phyloP scores from a whole-genome alignment of 2,888 invertebrate species.

The Branchellion lobata region DNA sequence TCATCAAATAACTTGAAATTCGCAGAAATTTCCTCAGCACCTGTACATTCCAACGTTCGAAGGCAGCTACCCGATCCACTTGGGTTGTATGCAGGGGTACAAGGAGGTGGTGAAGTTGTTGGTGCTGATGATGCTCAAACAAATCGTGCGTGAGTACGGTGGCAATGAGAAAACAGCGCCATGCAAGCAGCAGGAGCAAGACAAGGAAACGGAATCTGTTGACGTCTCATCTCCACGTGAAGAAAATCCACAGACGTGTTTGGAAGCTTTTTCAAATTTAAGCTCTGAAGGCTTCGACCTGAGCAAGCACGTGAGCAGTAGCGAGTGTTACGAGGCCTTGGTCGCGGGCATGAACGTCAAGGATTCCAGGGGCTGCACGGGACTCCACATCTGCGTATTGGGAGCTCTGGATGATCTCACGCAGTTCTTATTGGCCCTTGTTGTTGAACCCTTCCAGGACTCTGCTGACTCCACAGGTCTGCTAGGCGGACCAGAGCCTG shows the following conservation, averaged over 20 bases:
- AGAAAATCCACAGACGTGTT: too few relatives aligned
- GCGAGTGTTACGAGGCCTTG: constrained; percentile 11
- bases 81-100: constrained; percentile 86
- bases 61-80: constrained; percentile 87
- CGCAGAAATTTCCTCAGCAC: constrained; percentile 77
- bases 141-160: constrained; percentile 65
- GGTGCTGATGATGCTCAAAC: constrained; percentile 62
- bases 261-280: neutral
- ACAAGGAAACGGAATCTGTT: neutral
- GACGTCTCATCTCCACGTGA: neutral
- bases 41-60: constrained; percentile 84
- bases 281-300: neutral
- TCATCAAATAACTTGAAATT: too few relatives aligned
- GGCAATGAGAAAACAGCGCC: too few relatives aligned
- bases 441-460: neutral
- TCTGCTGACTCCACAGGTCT: neutral
- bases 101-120: constrained; percentile 75
- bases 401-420: constrained; percentile 31
- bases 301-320: neutral
- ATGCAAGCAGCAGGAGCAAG: constrained; percentile 61
- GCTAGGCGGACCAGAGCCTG: too few relatives aligned
- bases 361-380: constrained; percentile 53
- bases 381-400: constrained; percentile 57
- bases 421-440: constrained; percentile 37
- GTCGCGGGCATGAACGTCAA: constrained; percentile 50